Percentiles rank a stretch among this genome's conserved stretches.
phyloP scores from a whole-genome alignment of 2,113 vertebrate species.

The Bufo bufo region DNA sequence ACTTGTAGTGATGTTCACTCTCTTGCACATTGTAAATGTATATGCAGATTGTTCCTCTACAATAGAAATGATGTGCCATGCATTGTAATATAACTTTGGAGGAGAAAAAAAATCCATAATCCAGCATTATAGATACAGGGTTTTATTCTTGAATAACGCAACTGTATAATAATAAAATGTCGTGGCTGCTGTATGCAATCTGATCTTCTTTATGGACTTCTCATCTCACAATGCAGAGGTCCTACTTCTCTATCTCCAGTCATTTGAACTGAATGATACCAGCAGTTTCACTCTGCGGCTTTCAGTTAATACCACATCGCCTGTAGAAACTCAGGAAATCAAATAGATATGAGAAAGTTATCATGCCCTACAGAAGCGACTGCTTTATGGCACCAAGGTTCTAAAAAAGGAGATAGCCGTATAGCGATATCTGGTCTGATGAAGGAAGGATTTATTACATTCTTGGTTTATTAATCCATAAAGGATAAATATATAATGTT shows the following conservation, averaged over 20 bases:
- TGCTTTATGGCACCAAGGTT: not conserved
- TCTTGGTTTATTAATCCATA: not conserved
- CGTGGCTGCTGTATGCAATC: not conserved
- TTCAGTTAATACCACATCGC: not conserved
- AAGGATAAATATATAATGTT: not conserved
- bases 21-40: not conserved
- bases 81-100: not conserved
- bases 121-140: not conserved
- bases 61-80: not conserved
- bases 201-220: not conserved
- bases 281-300: slow-evolving; percentile 1
- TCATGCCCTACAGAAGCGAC: slow-evolving; percentile 1
- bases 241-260: not conserved
- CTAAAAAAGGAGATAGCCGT: not conserved
- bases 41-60: not conserved
- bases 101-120: not conserved
- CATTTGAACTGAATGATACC: not conserved
- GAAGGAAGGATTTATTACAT: not conserved
- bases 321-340: not conserved
- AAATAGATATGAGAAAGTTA: slow-evolving; percentile 12
- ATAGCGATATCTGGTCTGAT: not conserved
- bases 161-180: not conserved
- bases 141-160: not conserved
- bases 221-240: not conserved
- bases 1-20: not conserved